A percentile compares a stretch with the other conserved stretches of the same genome.
Evolutionary conservation across 2,888 invertebrate species (phyloP).

Genomic region (Ctenicera cuprea): DNA sequence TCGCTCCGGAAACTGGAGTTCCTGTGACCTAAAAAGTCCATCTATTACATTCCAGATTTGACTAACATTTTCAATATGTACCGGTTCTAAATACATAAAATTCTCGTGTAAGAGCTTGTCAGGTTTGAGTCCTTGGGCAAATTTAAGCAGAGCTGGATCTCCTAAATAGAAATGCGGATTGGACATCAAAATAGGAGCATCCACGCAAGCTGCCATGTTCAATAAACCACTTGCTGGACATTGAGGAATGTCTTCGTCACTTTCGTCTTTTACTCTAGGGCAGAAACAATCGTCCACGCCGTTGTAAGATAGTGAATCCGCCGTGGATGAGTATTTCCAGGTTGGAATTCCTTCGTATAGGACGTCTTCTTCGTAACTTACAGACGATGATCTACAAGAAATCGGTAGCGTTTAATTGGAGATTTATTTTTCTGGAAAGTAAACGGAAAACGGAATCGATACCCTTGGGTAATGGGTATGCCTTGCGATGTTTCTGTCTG

Average conservation of each 20-base stretch:
- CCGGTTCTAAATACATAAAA: slow-evolving; percentile 78
- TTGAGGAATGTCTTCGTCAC: slow-evolving; percentile 72
- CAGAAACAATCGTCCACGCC: slow-evolving; percentile 76
- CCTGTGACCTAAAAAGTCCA: slow-evolving; percentile 76
- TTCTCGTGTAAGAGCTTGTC: slow-evolving; percentile 76
- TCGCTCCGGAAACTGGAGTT: slow-evolving; percentile 73
- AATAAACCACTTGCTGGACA: slow-evolving; percentile 76
- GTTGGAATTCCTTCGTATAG: slow-evolving; percentile 71
- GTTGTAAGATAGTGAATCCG: slow-evolving; percentile 71
- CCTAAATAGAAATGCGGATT: slow-evolving; percentile 81
- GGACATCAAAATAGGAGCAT: slow-evolving; percentile 78
- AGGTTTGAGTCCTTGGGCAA: slow-evolving; percentile 75
- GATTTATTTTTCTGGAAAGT: too few species aligned
- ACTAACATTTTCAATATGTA: slow-evolving; percentile 64
- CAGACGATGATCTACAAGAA: slow-evolving; percentile 72
- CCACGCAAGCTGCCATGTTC: slow-evolving; percentile 75
- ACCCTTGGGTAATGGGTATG: too few species aligned
- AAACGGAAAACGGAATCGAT: too few species aligned
- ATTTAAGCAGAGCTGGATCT: slow-evolving; percentile 74
- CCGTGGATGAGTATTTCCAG: slow-evolving; percentile 73
- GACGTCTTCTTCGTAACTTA: slow-evolving; percentile 68
- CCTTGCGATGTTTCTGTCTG: too few species aligned
- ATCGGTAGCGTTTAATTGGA: neutral
- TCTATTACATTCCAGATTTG: too few species aligned
- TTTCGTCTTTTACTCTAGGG: slow-evolving; percentile 71